A percentile compares a stretch with the other conserved stretches of the same genome.
These are phyloP conservation scores for Luffia ferchaultella DNA, from an alignment of 2,888 invertebrate genomes.

Conservation along the genomic window DNA sequence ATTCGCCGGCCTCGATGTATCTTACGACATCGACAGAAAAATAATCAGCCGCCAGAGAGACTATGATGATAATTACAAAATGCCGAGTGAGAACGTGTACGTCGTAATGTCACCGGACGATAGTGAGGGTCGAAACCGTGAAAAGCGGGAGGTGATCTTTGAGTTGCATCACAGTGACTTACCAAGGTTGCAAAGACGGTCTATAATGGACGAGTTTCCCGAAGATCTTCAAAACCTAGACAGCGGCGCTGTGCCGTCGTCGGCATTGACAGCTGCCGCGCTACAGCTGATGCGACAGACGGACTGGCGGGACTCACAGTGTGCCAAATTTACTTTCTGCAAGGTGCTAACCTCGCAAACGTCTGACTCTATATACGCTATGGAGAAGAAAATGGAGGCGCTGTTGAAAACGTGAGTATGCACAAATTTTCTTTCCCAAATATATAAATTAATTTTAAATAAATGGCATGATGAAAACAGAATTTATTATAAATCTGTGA, in stretches of 20 bases:
- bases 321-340: slow-evolving; percentile 81
- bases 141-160: slow-evolving; percentile 37
- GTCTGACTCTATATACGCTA: slow-evolving; percentile 73
- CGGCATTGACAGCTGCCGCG: slow-evolving; percentile 45
- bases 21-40: slow-evolving; percentile 48
- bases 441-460: too few relatives aligned
- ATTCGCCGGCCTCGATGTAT: slow-evolving; percentile 31
- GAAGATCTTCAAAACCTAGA: slow-evolving; percentile 50
- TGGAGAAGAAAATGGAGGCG: slow-evolving; percentile 84
- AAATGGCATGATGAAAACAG: too few relatives aligned
- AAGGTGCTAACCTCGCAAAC: slow-evolving; percentile 75
- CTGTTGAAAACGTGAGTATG: slow-evolving; percentile 75
- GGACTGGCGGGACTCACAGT: slow-evolving; percentile 79
- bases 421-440: too few relatives aligned
- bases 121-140: slow-evolving; percentile 31
- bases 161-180: slow-evolving; percentile 27
- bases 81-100: slow-evolving; percentile 62
- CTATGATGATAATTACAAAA: slow-evolving; percentile 58
- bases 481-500: too few relatives aligned
- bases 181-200: slow-evolving; percentile 34
- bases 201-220: slow-evolving; percentile 45
- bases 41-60: slow-evolving; percentile 46
- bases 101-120: slow-evolving; percentile 58
- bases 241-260: slow-evolving; percentile 20
- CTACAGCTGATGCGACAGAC: slow-evolving; percentile 56